Evolutionary conservation across 2,113 vertebrate species (phyloP), one percentile per base, ranked within the genome.

Genomic region (Pteropus alecto): DNA sequence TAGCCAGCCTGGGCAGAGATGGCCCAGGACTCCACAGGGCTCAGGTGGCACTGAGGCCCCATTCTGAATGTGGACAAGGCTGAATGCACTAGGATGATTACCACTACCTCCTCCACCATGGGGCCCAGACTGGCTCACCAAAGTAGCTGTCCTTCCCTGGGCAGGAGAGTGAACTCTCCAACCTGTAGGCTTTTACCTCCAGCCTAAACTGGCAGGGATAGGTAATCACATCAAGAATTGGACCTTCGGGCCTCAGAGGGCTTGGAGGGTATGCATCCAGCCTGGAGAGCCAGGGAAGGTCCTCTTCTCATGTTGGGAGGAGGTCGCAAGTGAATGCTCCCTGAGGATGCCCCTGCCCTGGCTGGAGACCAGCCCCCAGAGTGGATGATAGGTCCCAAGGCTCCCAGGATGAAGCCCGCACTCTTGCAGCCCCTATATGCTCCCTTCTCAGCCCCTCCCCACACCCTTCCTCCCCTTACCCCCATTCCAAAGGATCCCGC

Each of bases 41-140:
- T 74, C 63, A 79, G 35, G 13, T 28, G 70, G 65, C 76, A 60
- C 33, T 8, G 33, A 56, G 11, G 26, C 13, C 35, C 79, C 2
- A 0, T 60, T 73, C 28, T 60, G 26, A 71, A 65, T 0, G 11
- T 1, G 30, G 51, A 19, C 1, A 2, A 2, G 30, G 51, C 24
- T 14, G 9, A 41, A 43, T 1, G n/a, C 60, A 19, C 19, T 16
- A 19, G 38, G 46, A 84, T 38, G 0, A 5, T 3, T 6, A 6
- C 43, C 46, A 11, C 21, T 3, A 11, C 63, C 11, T 84, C 56
- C 60, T 77, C 46, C 0, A 33, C 14, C 6, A 41, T 0, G 2
- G 10, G 16, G 41, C 51, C 22, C 51, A 14, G 58, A 54, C 41
- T 43, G 54, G 48, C 48, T 89, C 65, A 61, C 22, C 78, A 4